phyloP scores from a whole-genome alignment of 2,888 invertebrate species.

The Eudasyphora cyanicolor region DNA sequence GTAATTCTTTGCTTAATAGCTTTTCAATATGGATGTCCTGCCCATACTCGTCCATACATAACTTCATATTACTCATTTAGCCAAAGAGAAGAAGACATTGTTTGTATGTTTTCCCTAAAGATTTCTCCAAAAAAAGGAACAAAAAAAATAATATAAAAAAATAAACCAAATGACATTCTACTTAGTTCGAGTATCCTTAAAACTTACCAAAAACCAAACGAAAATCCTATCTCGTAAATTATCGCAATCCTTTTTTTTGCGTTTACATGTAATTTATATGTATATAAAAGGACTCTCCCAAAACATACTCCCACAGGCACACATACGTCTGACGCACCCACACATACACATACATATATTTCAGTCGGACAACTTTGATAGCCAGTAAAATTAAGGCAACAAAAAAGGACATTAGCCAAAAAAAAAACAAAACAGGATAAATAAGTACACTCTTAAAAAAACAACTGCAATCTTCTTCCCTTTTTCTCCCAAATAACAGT shows the following conservation, averaged over 20 bases:
- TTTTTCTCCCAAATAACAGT: not conserved
- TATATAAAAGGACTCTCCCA: slow-evolving; percentile 42
- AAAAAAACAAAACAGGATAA: not conserved
- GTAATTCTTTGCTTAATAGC: not conserved
- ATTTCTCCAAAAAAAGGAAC: not conserved
- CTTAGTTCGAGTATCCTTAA: slow-evolving; percentile 39
- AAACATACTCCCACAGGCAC: slow-evolving; percentile 45
- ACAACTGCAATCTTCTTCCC: not conserved
- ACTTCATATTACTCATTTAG: not conserved
- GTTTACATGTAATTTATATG: slow-evolving; percentile 35
- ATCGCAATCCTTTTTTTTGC: slow-evolving; percentile 65
- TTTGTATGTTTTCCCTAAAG: slow-evolving; percentile 31
- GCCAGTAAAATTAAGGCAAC: slow-evolving; percentile 45
- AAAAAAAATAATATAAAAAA: slow-evolving; percentile 5
- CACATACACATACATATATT: slow-evolving; percentile 27
- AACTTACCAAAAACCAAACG: slow-evolving; percentile 45
- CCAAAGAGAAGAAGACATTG: not conserved
- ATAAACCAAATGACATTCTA: slow-evolving; percentile 21
- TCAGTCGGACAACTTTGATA: slow-evolving; percentile 55
- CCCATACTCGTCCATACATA: not conserved
- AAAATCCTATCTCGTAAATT: slow-evolving; percentile 68
- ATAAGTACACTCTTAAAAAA: slow-evolving; percentile 34
- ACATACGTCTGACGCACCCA: slow-evolving; percentile 8
- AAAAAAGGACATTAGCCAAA: slow-evolving; percentile 56
- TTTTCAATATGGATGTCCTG: not conserved